phyloP scores from a whole-genome alignment of 2,888 invertebrate genomes.

The Pecten maximus region DNA sequence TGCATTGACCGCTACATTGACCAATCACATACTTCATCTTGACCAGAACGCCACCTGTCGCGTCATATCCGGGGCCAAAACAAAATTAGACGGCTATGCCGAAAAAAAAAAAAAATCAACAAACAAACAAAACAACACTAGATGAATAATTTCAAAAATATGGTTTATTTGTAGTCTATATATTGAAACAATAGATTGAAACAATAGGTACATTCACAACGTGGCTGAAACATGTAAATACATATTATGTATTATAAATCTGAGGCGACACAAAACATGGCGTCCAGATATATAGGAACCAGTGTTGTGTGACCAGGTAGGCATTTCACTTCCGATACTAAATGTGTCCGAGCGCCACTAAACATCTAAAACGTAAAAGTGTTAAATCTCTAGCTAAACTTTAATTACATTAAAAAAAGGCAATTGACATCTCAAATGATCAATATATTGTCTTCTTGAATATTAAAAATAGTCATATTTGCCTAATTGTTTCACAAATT shows the following conservation, averaged over 20 bases:
- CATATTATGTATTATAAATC: too few species aligned
- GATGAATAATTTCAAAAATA: neutral
- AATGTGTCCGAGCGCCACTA: neutral
- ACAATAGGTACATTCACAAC: conserved; percentile 3
- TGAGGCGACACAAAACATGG: neutral
- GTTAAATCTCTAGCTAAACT: neutral
- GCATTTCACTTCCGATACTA: neutral
- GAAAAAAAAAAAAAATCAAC: neutral
- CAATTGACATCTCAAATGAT: neutral
- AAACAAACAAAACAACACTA: neutral
- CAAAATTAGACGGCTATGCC: too few species aligned
- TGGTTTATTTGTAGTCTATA: conserved; percentile 33
- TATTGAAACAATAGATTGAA: neutral
- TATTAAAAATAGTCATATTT: neutral
- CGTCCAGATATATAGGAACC: neutral
- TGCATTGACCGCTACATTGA: too few species aligned
- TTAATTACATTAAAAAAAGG: neutral
- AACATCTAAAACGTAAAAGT: neutral
- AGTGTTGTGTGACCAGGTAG: neutral
- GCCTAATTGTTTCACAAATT: too few species aligned
- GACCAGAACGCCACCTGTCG: too few species aligned
- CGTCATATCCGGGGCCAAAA: too few species aligned
- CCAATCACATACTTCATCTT: too few species aligned
- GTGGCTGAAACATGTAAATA: neutral
- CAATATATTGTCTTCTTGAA: neutral